These are phyloP conservation scores for Callyntrura sp. DNA, from an alignment of 2,888 invertebrate genomes.

Conservation along the genomic window DNA sequence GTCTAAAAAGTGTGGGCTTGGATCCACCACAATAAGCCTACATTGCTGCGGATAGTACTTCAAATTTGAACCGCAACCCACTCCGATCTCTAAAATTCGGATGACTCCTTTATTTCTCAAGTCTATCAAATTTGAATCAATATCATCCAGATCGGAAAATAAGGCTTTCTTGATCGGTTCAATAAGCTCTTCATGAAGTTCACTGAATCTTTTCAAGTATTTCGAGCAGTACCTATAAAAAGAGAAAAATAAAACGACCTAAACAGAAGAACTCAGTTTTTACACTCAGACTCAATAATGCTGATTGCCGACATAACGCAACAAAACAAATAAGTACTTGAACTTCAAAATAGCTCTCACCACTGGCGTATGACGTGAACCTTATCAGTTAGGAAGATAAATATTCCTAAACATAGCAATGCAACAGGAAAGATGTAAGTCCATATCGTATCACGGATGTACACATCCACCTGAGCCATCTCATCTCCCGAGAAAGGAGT, in stretches of 20 bases:
- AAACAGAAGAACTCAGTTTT: too few species aligned
- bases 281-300: too few species aligned
- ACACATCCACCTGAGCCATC: constrained; percentile 81
- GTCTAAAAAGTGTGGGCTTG: constrained; percentile 79
- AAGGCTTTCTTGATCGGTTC: constrained; percentile 79
- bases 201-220: constrained; percentile 70
- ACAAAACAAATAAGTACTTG: too few species aligned
- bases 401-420: constrained; percentile 55
- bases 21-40: constrained; percentile 81
- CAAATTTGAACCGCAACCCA: constrained; percentile 81
- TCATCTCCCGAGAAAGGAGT: neutral
- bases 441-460: constrained; percentile 80
- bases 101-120: constrained; percentile 80
- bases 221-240: constrained; percentile 77
- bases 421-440: constrained; percentile 79
- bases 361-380: constrained; percentile 78
- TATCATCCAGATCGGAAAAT: constrained; percentile 79
- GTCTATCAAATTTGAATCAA: constrained; percentile 80
- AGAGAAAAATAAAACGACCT: too few species aligned
- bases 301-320: neutral
- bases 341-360: constrained; percentile 57
- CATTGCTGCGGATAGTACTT: constrained; percentile 82
- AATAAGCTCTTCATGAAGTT: constrained; percentile 76
- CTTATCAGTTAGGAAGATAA: constrained; percentile 77
- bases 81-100: constrained; percentile 82